phyloP scores from a whole-genome alignment of 2,888 invertebrate genomes.

The Cataglyphis altisquamis region DNA sequence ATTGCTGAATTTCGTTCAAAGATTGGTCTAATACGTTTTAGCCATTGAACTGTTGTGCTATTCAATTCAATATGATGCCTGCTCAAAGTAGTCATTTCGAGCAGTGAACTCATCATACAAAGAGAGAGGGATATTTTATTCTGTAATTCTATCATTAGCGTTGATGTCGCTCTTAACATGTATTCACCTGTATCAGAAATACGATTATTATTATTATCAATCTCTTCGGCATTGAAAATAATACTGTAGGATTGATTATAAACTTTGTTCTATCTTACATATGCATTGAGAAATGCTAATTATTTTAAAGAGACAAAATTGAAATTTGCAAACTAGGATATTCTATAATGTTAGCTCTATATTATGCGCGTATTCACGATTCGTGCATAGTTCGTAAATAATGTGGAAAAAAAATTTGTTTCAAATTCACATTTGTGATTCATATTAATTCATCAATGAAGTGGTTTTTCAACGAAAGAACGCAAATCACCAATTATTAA shows the following conservation, averaged over 20 bases:
- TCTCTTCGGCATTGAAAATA: not conserved
- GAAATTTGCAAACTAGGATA: no score
- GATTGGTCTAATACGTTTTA: conserved; percentile 92
- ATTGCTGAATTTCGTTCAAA: conserved; percentile 93
- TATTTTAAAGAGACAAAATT: no score
- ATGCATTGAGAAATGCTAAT: no score
- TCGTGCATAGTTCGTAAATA: no score
- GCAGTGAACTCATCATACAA: conserved; percentile 89
- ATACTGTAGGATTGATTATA: not conserved
- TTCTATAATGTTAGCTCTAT: no score
- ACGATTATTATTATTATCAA: not conserved
- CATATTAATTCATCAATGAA: no score
- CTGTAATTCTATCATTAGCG: conserved; percentile 90
- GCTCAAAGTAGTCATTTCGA: conserved; percentile 92
- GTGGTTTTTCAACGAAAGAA: no score
- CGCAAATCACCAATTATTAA: no score
- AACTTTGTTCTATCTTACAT: no score
- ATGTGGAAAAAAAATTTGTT: no score
- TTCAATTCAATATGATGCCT: conserved; percentile 93
- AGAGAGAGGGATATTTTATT: conserved; percentile 91
- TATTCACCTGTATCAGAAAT: conserved; percentile 88
- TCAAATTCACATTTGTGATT: no score
- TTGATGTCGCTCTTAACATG: conserved; percentile 92
- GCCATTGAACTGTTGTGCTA: conserved; percentile 94
- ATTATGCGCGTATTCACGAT: no score